A percentile compares a stretch with the other conserved stretches of the same genome.
Conservation (phyloP, 2,113 vertebrate genomes). For the Tragelaphus scriptus region DNA sequence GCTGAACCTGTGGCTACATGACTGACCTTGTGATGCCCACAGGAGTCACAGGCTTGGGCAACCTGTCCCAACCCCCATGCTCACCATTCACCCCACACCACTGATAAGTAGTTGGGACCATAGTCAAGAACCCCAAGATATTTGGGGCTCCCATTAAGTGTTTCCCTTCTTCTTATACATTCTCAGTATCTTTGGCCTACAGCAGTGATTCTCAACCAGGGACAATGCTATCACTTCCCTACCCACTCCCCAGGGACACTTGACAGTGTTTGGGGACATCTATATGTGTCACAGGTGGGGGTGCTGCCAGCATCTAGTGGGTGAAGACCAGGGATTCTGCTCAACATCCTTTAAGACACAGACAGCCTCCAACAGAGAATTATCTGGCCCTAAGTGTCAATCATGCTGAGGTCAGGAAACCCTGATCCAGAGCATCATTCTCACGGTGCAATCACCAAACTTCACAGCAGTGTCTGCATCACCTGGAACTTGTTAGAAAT, state of each 20-base stretch:
- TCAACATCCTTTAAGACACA: neutral
- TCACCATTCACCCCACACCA: too few relatives aligned
- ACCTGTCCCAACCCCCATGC: neutral
- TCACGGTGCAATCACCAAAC: neutral
- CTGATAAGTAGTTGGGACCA: neutral
- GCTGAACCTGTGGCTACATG: neutral
- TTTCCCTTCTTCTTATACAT: neutral
- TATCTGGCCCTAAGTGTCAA: accelerated
- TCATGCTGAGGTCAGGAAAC: neutral
- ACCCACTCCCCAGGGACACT: neutral
- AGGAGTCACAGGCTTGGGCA: neutral
- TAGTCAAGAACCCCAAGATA: neutral
- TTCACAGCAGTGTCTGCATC: neutral
- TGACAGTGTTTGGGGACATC: neutral
- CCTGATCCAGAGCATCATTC: neutral
- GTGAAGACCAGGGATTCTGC: neutral
- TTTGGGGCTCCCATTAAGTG: neutral
- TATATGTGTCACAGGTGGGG: neutral
- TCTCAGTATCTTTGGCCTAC: neutral
- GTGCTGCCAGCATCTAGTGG: neutral
- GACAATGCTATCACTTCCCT: neutral
- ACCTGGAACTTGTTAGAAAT: neutral
- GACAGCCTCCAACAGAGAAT: neutral
- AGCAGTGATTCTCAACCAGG: neutral
- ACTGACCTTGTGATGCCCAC: neutral